These are phyloP conservation scores for Zaprionus capensis DNA, from an alignment of 1,140 invertebrate species.

Conservation along the genomic window DNA sequence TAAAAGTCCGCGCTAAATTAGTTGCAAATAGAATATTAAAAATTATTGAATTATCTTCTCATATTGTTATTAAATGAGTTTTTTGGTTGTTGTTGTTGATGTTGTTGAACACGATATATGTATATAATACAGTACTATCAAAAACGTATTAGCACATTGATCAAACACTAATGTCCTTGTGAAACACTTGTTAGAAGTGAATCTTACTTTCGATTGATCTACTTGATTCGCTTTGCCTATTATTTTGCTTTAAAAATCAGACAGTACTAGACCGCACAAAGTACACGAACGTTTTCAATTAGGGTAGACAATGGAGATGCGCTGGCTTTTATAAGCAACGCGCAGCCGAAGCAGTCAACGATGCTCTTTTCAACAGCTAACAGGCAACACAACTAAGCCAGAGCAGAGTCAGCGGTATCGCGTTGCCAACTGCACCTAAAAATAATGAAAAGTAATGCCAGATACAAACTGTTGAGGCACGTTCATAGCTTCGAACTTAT, in stretches of 20 bases:
- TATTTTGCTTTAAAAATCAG: conserved; percentile 19
- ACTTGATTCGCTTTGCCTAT: conserved; percentile 10
- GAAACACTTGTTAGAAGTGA: not conserved
- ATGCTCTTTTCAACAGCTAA: conserved; percentile 38
- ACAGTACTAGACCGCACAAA: conserved; percentile 51
- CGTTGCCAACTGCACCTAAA: conserved; percentile 77
- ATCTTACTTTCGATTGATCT: conserved; percentile 6
- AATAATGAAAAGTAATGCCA: conserved; percentile 51
- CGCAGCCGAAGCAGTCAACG: conserved; percentile 40
- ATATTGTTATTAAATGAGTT: not conserved
- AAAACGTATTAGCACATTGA: not conserved
- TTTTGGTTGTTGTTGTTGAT: not conserved
- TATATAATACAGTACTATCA: not conserved
- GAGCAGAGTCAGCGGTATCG: conserved; percentile 19
- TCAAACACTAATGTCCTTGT: not conserved
- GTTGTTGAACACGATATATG: not conserved
- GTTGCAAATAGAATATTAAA: conserved; percentile 39
- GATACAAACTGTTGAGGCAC: conserved; percentile 69
- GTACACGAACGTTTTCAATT: conserved; percentile 84
- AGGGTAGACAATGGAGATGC: conserved; percentile 84
- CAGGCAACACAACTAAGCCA: conserved; percentile 15
- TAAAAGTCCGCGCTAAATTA: conserved; percentile 52
- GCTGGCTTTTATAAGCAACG: conserved; percentile 83
- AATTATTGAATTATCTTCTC: conserved; percentile 13
- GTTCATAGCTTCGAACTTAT: conserved; percentile 72